Percentiles rank a stretch among this genome's conserved stretches.
These are phyloP conservation scores for Peromyscus eremicus DNA, from an alignment of 2,797 vertebrate species.

Conservation along the genomic window DNA sequence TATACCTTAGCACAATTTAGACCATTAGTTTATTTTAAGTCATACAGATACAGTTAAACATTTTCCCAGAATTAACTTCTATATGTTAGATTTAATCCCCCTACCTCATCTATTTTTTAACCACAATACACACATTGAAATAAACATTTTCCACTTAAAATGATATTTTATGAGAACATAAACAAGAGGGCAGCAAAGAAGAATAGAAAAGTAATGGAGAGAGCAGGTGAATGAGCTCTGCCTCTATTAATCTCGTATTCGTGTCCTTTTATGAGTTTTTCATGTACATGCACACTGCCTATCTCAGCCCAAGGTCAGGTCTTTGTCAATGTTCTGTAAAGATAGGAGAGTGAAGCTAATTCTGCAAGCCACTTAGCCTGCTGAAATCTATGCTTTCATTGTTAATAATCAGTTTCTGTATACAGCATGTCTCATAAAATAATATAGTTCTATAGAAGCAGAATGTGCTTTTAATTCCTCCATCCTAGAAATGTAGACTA, in stretches of 20 bases:
- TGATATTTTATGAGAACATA: not conserved
- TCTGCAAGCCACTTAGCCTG: slow-evolving; percentile 12
- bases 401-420: slow-evolving; percentile 53
- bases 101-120: not conserved
- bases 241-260: slow-evolving; percentile 29
- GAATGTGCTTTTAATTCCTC: not conserved
- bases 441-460: slow-evolving; percentile 19
- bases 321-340: slow-evolving; percentile 20
- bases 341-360: slow-evolving; percentile 6
- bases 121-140: not conserved
- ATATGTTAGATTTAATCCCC: not conserved
- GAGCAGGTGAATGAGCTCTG: not conserved
- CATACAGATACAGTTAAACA: not conserved
- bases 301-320: not conserved
- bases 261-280: not conserved
- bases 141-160: slow-evolving; percentile 8
- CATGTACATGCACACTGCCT: accelerated
- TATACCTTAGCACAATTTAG: not conserved
- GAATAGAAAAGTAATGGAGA: not conserved
- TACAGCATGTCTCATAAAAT: slow-evolving; percentile 6
- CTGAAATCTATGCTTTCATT: slow-evolving; percentile 50
- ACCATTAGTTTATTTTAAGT: not conserved
- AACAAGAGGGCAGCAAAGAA: not conserved
- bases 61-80: not conserved
- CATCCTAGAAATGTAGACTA: not conserved